Conservation (phyloP, 1,140 invertebrate genomes). For the Sarcophaga peregrina region DNA sequence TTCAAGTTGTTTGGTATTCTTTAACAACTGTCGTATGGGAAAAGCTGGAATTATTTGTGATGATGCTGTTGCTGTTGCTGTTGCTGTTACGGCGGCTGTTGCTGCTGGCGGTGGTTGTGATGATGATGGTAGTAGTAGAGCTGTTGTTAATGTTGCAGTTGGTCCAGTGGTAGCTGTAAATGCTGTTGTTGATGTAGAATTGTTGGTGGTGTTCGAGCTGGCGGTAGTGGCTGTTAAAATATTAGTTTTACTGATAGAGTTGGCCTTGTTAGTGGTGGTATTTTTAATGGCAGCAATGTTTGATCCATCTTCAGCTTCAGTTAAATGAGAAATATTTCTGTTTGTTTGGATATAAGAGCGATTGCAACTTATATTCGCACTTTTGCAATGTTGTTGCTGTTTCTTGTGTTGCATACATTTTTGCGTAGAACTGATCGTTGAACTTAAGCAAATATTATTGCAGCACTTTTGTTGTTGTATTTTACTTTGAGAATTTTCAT, state of each 20-base stretch:
- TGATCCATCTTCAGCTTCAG: neutral
- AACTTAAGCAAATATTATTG: constrained; percentile 31
- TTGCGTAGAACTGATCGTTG: constrained; percentile 24
- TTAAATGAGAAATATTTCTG: neutral
- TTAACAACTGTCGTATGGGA: constrained; percentile 20
- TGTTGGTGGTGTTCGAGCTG: constrained; percentile 3
- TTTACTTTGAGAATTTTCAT: constrained; percentile 31
- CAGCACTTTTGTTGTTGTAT: constrained; percentile 38
- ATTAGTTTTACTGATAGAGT: neutral
- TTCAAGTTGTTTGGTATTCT: constrained; percentile 31
- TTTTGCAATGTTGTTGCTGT: constrained; percentile 24
- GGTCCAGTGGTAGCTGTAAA: too few relatives aligned
- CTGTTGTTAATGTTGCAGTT: neutral
- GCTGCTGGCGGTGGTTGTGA: neutral
- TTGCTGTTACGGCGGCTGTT: neutral
- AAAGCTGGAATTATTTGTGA: too few relatives aligned
- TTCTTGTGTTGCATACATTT: constrained; percentile 30
- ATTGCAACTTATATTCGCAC: constrained; percentile 27
- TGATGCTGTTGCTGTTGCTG: constrained; percentile 13
- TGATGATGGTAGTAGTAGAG: neutral
- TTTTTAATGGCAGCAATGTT: neutral
- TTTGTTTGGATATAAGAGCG: constrained; percentile 24
- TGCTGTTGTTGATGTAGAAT: constrained; percentile 3
- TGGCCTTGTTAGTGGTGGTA: constrained; percentile 26
- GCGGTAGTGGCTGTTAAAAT: neutral